phyloP scores from a whole-genome alignment of 2,113 vertebrate genomes.

The Mustela lutreola region DNA sequence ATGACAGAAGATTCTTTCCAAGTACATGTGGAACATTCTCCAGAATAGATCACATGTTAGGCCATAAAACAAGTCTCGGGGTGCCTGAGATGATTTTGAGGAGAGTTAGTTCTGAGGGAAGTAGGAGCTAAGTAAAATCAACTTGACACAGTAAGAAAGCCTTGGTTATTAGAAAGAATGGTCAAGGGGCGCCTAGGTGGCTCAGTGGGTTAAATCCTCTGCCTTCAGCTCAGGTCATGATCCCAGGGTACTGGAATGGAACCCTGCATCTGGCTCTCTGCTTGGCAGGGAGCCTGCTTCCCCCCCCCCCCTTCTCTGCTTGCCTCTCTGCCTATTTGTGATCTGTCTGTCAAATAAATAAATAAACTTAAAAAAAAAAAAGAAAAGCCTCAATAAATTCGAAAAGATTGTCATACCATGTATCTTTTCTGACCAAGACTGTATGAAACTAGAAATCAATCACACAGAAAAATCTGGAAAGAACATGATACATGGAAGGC shows the following conservation, averaged over 20 bases:
- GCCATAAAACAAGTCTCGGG: background rate
- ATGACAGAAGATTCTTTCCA: background rate
- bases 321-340: too few species aligned
- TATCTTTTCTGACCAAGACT: background rate
- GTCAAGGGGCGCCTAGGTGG: too few species aligned
- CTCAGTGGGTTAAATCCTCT: too few species aligned
- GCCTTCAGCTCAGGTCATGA: too few species aligned
- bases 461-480: background rate
- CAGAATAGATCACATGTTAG: background rate
- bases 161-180: background rate
- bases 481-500: background rate
- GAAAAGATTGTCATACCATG: background rate
- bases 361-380: background rate
- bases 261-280: too few species aligned
- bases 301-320: too few species aligned
- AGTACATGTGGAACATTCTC: background rate
- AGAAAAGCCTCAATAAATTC: background rate
- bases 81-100: background rate
- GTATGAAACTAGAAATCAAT: background rate
- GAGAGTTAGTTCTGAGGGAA: background rate
- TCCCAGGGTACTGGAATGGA: too few species aligned
- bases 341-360: too few species aligned
- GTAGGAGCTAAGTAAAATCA: background rate
- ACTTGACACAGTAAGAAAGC: background rate
- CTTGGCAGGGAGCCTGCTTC: too few species aligned